Percentiles rank a stretch among this genome's conserved stretches.
phyloP scores from a whole-genome alignment of 2,888 invertebrate species.

The Digitonthophagus gazella region DNA sequence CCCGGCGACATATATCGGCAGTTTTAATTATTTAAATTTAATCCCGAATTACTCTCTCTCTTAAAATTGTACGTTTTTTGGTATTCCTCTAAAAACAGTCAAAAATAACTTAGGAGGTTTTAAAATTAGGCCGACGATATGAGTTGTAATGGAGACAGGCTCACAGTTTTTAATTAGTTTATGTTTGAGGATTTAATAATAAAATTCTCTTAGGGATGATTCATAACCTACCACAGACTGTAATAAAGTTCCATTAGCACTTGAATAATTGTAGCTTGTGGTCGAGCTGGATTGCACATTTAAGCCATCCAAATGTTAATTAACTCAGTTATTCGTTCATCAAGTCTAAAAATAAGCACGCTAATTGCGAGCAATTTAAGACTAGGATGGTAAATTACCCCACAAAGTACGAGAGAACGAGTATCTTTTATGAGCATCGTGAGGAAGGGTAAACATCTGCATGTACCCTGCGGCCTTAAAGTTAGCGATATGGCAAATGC shows the following conservation, averaged over 20 bases:
- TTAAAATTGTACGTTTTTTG: too few relatives aligned
- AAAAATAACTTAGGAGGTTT: too few relatives aligned
- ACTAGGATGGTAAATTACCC: neutral
- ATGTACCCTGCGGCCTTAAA: too few relatives aligned
- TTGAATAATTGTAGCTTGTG: conserved; percentile 14
- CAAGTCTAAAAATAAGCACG: conserved; percentile 12
- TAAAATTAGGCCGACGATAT: too few relatives aligned
- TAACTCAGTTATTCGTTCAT: conserved; percentile 4
- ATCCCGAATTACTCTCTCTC: too few relatives aligned
- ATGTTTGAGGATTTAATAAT: too few relatives aligned
- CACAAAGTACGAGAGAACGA: neutral
- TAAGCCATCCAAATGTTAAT: conserved; percentile 9
- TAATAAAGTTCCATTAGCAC: conserved; percentile 8
- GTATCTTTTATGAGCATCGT: neutral
- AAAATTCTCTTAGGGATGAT: too few relatives aligned
- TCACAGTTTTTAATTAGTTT: neutral
- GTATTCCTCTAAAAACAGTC: too few relatives aligned
- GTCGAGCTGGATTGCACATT: conserved; percentile 1
- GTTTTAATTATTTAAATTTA: too few relatives aligned
- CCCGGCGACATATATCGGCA: neutral
- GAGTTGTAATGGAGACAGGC: neutral
- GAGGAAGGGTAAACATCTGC: too few relatives aligned
- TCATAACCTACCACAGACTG: neutral
- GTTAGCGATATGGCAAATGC: neutral
- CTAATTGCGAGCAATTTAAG: conserved; percentile 6